Evolutionary conservation across 2,888 invertebrate species (phyloP), one percentile per base, ranked within the genome.

Genomic region (Synergus itoensis): DNA sequence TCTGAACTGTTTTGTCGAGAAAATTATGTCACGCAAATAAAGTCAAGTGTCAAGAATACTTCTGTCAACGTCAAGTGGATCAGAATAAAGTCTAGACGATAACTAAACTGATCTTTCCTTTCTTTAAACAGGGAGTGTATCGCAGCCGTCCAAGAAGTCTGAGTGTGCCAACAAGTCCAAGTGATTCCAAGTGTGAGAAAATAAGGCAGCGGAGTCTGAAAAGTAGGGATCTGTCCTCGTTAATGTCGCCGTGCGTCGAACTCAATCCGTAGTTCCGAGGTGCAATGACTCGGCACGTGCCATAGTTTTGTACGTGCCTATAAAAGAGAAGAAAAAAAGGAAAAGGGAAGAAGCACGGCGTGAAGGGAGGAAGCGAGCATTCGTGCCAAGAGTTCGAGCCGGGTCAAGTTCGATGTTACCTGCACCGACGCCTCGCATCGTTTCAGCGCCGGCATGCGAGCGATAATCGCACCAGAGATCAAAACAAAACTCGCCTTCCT

Each of bases 341-440:
- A 48, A 48, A 69, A 16, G 53, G 57, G 69, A 69, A 69, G 69
- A 69, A 48, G 36, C 53, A 36, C 36, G 53, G 4, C 73, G 36
- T 12, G n/a, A 73, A 53, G 69, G 45, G 45, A 69, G 45, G 73
- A 73, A 53, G 73, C 53, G 12, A 73, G 28, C 48, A 73, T 73
- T 53, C 73, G 73, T 73, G 73, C 73, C 73, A 73, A 73, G 48
- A 73, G 73, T 73, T 73, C 73, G 73, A 73, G 73, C 36, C 53
- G 53, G 73, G 73, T 73, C 73, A 73, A 73, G 53, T 73, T 73
- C 53, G 53, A 73, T n/a, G 36, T 73, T 73, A 73, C 73, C 73
- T 73, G 73, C 48, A 73, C 40, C 65, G 62, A 28, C 21, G 60
- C 21, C 36, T 62, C 62, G 14, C 9, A 57, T 57, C 64, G 64